phyloP scores from a whole-genome alignment of 2,888 invertebrate species.

The Hypselothyrea guttata region DNA sequence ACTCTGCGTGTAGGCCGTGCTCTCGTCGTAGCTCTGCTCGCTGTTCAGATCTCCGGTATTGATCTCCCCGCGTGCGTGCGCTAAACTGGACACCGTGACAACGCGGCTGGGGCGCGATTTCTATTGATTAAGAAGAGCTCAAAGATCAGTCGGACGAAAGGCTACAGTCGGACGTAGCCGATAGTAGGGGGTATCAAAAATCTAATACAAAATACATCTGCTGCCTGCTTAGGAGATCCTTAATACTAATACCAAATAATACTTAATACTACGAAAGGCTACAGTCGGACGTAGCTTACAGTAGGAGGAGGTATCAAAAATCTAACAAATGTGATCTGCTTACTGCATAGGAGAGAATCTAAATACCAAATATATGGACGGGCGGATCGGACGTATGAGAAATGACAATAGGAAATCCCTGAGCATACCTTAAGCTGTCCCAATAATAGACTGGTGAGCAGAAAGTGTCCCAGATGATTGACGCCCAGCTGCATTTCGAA shows the following conservation, averaged over 20 bases:
- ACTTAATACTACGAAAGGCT: no score
- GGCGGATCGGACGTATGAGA: no score
- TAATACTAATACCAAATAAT: no score
- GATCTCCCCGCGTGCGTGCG: conserved; percentile 8
- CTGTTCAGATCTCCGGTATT: conserved; percentile 8
- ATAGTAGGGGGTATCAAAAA: no score
- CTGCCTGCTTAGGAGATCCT: no score
- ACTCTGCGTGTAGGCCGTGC: conserved; percentile 1
- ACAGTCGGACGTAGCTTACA: neutral
- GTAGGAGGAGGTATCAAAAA: neutral
- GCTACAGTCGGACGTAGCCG: no score
- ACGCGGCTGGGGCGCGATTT: conserved; percentile 6
- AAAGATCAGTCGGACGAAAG: neutral
- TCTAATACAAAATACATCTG: no score
- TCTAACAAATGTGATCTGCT: no score
- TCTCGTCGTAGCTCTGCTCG: conserved; percentile 2
- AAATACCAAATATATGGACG: no score
- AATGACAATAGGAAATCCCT: no score
- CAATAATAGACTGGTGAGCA: conserved; percentile 85
- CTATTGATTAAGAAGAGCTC: neutral
- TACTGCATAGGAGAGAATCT: no score
- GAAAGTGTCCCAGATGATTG: conserved; percentile 86
- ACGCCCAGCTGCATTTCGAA: conserved; percentile 84
- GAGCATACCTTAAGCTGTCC: conserved; percentile 83
- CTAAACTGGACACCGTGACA: conserved; percentile 3